These are phyloP conservation scores for Brachionus calyciflorus DNA, from an alignment of 1,140 invertebrate genomes.

Conservation along the genomic window DNA sequence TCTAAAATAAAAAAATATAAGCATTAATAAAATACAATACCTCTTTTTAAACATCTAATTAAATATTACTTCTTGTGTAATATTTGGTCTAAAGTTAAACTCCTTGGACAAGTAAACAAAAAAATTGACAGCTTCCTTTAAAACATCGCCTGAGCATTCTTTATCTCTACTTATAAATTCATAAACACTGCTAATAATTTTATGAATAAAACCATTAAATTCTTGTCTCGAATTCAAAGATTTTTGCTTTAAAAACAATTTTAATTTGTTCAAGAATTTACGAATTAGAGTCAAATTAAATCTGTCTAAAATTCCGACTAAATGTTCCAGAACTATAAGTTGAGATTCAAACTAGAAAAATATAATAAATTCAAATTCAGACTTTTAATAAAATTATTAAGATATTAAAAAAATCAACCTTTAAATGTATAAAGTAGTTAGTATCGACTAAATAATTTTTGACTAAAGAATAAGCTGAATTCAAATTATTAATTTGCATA, in stretches of 20 bases:
- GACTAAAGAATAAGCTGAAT: conserved; percentile 28
- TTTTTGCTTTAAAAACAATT: conserved; percentile 9
- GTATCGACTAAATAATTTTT: conserved; percentile 42
- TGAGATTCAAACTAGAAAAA: conserved; percentile 8
- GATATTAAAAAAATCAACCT: no score
- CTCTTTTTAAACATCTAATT: background rate
- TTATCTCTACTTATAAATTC: background rate
- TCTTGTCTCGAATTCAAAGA: background rate
- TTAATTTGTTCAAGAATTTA: conserved; percentile 1
- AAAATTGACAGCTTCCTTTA: conserved; percentile 32
- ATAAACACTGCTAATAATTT: background rate
- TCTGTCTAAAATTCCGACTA: background rate
- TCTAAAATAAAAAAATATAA: background rate
- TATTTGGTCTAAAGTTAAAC: background rate
- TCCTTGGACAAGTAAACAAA: background rate
- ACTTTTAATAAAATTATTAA: no score
- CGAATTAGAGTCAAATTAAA: background rate
- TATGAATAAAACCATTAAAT: background rate
- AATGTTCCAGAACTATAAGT: background rate
- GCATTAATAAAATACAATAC: no score
- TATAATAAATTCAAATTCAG: background rate
- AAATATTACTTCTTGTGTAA: background rate
- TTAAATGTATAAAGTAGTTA: conserved; percentile 6
- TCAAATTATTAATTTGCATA: conserved; percentile 17
- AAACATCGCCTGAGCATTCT: background rate